A percentile compares a stretch with the other conserved stretches of the same genome.
phyloP scores from a whole-genome alignment of 2,888 invertebrate genomes.

The Xestia c-nigrum region DNA sequence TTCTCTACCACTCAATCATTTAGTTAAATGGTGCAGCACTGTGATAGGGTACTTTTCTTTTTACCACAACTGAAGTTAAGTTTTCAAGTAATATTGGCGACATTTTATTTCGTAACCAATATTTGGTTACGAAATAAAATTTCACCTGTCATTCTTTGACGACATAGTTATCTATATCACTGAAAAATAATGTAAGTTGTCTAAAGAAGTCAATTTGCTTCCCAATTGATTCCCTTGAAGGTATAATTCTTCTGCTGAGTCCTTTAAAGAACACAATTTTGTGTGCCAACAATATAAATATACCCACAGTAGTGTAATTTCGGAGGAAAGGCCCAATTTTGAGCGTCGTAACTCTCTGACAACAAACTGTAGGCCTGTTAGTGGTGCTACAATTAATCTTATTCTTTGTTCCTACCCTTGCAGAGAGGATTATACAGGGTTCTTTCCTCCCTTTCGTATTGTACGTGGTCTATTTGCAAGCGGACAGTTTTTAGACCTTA shows the following conservation, averaged over 20 bases:
- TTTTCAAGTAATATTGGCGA: too few relatives aligned
- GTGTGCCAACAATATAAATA: conserved; percentile 32
- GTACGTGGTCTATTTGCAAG: background rate
- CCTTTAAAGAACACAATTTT: background rate
- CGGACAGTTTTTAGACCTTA: background rate
- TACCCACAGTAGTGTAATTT: conserved; percentile 32
- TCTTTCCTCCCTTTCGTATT: background rate
- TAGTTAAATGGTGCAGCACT: too few relatives aligned
- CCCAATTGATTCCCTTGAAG: background rate
- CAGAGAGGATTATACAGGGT: background rate
- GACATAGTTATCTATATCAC: background rate
- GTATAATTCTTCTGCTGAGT: background rate
- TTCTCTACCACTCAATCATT: too few relatives aligned
- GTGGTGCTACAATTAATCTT: conserved; percentile 36
- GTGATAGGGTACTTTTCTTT: too few relatives aligned
- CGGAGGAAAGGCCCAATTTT: conserved; percentile 28
- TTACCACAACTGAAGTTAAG: too few relatives aligned
- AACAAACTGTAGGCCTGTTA: conserved; percentile 40
- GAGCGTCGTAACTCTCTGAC: conserved; percentile 31
- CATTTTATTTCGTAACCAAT: too few relatives aligned
- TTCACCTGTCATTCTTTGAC: background rate
- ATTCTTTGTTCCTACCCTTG: conserved; percentile 11
- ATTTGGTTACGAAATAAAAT: too few relatives aligned
- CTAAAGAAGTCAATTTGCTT: background rate
- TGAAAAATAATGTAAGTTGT: background rate